Percentiles rank a stretch among this genome's conserved stretches.
Conservation (phyloP, 2,113 vertebrate genomes). For the Galbula dea region DNA sequence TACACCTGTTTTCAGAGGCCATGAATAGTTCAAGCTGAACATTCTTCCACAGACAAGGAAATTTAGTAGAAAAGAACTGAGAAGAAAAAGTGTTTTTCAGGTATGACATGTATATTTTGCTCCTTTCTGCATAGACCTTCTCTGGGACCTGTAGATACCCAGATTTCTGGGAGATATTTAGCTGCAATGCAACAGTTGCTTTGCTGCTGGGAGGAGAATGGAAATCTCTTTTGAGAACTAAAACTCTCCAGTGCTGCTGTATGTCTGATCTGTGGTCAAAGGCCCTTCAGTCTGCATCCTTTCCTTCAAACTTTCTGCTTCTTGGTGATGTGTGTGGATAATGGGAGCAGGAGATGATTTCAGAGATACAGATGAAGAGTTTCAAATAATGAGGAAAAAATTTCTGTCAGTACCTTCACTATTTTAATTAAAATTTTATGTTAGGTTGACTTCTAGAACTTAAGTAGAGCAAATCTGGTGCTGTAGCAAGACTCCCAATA, state of each 20-base stretch:
- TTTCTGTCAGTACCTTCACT: background rate
- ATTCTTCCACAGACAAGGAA: background rate
- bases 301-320: background rate
- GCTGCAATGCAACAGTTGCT: background rate
- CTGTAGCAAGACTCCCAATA: background rate
- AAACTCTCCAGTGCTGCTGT: background rate
- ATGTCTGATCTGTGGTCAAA: background rate
- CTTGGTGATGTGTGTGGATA: background rate
- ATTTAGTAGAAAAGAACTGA: background rate
- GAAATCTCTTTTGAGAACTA: background rate
- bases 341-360: background rate
- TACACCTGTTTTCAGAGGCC: background rate
- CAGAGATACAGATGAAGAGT: background rate
- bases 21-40: background rate
- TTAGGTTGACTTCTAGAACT: conserved; percentile 21
- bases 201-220: background rate
- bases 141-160: background rate
- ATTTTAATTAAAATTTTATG: background rate
- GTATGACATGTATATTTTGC: background rate
- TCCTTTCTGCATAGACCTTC: background rate
- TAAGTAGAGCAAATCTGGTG: background rate
- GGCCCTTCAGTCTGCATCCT: background rate
- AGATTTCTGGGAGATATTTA: background rate
- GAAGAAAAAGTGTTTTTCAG: background rate
- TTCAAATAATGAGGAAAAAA: background rate